phyloP scores from a whole-genome alignment of 1,140 invertebrate genomes.

The Wasmannia auropunctata region DNA sequence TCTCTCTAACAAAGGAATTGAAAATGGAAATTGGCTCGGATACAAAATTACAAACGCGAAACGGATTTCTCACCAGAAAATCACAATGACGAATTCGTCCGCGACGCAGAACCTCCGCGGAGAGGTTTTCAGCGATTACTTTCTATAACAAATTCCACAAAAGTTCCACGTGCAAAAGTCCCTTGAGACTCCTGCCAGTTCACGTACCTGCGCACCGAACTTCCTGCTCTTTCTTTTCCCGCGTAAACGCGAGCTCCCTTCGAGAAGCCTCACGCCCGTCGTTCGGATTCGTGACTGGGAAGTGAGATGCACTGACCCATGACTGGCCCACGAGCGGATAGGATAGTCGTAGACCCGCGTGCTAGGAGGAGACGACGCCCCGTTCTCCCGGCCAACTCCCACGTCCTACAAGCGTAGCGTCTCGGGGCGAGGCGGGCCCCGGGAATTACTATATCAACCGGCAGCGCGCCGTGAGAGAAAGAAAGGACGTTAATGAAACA shows the following conservation, averaged over 20 bases:
- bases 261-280: conserved; percentile 64
- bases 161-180: background rate
- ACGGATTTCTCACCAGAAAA: background rate
- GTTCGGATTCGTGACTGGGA: conserved; percentile 82
- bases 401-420: conserved; percentile 64
- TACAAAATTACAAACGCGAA: background rate
- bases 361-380: conserved; percentile 78
- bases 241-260: conserved; percentile 66
- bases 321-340: conserved; percentile 79
- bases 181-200: background rate
- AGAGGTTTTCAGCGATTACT: background rate
- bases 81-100: background rate
- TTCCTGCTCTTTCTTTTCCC: conserved; percentile 60
- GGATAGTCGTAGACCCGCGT: conserved; percentile 66
- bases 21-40: conserved; percentile 23
- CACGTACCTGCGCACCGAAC: conserved; percentile 15
- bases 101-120: background rate
- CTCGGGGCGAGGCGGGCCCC: conserved; percentile 29
- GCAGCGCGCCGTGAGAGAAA: conserved; percentile 71
- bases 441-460: conserved; percentile 70
- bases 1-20: conserved; percentile 26
- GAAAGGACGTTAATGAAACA: conserved; percentile 71
- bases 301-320: conserved; percentile 84
- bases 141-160: background rate
- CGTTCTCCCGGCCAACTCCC: conserved; percentile 75